Conservation (phyloP, 2,113 vertebrate genomes). For the Hystrix cristata region DNA sequence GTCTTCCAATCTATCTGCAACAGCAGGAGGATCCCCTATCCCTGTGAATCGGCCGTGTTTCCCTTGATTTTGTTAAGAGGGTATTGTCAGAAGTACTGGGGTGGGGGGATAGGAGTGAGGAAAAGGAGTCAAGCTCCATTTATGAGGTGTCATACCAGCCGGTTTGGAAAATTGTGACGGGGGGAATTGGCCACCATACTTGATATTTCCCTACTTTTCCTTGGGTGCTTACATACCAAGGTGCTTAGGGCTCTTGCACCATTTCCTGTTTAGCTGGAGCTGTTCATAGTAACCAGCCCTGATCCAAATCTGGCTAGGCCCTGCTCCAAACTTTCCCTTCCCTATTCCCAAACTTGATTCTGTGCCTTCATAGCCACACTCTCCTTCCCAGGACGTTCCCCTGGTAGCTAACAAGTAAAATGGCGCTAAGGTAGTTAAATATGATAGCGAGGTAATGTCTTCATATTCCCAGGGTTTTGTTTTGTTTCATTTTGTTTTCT, state of each 20-base stretch:
- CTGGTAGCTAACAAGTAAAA: conserved; percentile 42
- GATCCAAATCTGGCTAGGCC: background rate
- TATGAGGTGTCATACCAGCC: background rate
- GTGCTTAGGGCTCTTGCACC: background rate
- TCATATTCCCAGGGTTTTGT: background rate
- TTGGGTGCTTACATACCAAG: background rate
- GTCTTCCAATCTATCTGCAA: background rate
- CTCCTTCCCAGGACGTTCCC: background rate
- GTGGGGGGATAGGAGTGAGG: background rate
- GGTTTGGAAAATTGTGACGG: background rate
- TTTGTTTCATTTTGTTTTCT: background rate
- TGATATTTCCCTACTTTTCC: background rate
- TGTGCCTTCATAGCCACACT: background rate
- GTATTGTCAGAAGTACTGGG: background rate
- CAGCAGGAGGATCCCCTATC: background rate
- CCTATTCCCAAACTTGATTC: background rate
- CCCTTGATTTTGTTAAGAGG: conserved; percentile 3
- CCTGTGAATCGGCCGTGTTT: background rate
- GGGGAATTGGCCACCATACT: background rate
- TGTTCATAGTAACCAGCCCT: background rate
- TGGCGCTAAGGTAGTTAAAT: conserved; percentile 43
- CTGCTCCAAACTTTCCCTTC: background rate
- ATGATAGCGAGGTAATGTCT: conserved; percentile 55
- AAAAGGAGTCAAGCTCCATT: background rate
- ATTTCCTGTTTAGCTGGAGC: background rate